These are phyloP conservation scores for Dicranocentrus wangi DNA, from an alignment of 2,888 invertebrate species.

Conservation along the genomic window DNA sequence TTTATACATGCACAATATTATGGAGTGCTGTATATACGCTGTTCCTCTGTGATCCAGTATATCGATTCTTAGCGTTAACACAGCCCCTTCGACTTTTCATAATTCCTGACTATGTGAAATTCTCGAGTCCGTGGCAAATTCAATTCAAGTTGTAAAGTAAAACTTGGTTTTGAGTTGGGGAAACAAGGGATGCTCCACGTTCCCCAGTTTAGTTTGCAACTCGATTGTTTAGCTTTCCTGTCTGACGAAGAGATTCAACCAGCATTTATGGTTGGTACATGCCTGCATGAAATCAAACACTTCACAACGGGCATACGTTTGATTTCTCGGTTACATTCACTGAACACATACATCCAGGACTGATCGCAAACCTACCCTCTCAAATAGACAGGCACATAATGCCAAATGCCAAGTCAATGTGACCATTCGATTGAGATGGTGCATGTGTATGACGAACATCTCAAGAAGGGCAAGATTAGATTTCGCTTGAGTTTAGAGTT, in stretches of 20 bases:
- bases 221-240: conserved; percentile 26
- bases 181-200: conserved; percentile 2
- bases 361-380: no score
- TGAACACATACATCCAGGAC: no score
- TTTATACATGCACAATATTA: no score
- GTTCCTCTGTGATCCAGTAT: no score
- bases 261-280: conserved; percentile 16
- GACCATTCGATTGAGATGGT: no score
- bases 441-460: no score
- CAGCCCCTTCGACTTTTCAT: no score
- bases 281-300: conserved; percentile 1
- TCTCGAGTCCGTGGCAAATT: conserved; percentile 1
- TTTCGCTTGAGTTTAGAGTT: conserved; percentile 63
- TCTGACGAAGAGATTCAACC: not conserved
- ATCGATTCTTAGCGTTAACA: no score
- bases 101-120: conserved; percentile 21
- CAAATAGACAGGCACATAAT: no score
- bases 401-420: no score
- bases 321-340: no score
- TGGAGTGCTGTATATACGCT: not conserved
- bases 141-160: conserved; percentile 17
- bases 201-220: conserved; percentile 31
- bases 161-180: not conserved
- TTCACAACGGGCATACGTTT: no score
- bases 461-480: conserved; percentile 47